Evolutionary conservation across 2,113 vertebrate genomes (phyloP).

Genomic region (Hydrochoerus hydrochaeris): DNA sequence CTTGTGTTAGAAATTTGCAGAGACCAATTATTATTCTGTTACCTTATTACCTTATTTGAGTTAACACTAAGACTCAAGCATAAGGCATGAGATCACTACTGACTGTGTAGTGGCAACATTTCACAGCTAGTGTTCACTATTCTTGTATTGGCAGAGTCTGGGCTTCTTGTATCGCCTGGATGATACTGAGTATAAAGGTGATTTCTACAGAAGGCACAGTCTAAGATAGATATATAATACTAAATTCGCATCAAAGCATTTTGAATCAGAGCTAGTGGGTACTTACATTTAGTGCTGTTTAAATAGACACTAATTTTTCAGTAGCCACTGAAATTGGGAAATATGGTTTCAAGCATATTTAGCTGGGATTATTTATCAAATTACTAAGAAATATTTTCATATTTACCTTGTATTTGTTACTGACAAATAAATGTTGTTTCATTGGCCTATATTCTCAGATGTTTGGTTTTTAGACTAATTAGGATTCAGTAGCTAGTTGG

Average conservation of each 20-base stretch:
- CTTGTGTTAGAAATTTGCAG: neutral
- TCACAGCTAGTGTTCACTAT: neutral
- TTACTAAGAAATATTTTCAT: neutral
- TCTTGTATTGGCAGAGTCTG: neutral
- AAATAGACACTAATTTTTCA: neutral
- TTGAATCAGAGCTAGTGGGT: neutral
- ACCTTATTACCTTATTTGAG: neutral
- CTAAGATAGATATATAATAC: neutral
- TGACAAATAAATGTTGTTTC: neutral
- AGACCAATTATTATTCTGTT: neutral
- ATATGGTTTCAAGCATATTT: constrained; percentile 18
- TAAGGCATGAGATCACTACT: neutral
- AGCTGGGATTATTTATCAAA: neutral
- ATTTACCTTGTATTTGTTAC: neutral
- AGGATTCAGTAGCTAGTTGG: neutral
- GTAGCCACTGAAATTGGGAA: neutral
- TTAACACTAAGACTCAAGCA: neutral
- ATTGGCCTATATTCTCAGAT: neutral
- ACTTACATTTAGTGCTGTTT: neutral
- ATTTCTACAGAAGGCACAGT: neutral
- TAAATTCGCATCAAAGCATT: neutral
- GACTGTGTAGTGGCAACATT: neutral
- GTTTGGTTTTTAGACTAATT: neutral
- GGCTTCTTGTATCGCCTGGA: neutral
- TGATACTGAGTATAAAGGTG: neutral